Evolutionary conservation across 2,797 vertebrate species (phyloP), one percentile per base, ranked within the genome.

Genomic region (Helicolenus hilgendorfi): DNA sequence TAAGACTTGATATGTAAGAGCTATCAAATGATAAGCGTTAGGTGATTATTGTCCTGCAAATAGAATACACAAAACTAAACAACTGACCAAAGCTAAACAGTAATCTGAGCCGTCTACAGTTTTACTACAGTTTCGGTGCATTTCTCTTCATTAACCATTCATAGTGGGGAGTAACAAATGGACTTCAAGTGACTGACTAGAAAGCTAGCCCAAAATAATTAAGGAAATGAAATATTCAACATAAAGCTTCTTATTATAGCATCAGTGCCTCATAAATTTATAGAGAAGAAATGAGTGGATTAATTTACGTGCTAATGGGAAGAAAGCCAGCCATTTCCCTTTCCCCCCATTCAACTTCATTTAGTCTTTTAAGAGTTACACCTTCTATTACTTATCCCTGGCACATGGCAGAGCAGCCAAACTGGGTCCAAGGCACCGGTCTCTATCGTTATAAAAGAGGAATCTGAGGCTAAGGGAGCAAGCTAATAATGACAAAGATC

Each of bases 151-250:
- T 94, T 91, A 94, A 82, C 91, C 87, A 93, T 92, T 88, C 85
- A 94, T 70, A 68, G 89, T 22, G 4, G 22, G 38, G 49, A 87
- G 90, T 89, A 93, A 95, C 91, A 94, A 93, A 96, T 94, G 84
- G 91, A 92, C 89, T 92, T 91, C 75, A 83, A 90, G 81, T 26
- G 59, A 31, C 58, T 87, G 87, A 84, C 81, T 80, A 76, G 74
- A 91, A 91, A 84, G 82, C 86, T 60, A 69, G 82, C 87, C 84
- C 83, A 93, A 95, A 96, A 95, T 96, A 96, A 97, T 97, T 94
- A 96, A 87, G 86, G 80, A 85, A 88, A 96, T 97, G 7, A 97
- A 97, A 97, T 96, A 97, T 97, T 96, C 89, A 97, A 91, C 94
- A 94, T 92, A 87, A 91, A 95, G 89, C 87, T 89, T 91, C 95